These are phyloP conservation scores for Drosophila mojavensis DNA, from an alignment of 1,140 invertebrate genomes.

Conservation along the genomic window DNA sequence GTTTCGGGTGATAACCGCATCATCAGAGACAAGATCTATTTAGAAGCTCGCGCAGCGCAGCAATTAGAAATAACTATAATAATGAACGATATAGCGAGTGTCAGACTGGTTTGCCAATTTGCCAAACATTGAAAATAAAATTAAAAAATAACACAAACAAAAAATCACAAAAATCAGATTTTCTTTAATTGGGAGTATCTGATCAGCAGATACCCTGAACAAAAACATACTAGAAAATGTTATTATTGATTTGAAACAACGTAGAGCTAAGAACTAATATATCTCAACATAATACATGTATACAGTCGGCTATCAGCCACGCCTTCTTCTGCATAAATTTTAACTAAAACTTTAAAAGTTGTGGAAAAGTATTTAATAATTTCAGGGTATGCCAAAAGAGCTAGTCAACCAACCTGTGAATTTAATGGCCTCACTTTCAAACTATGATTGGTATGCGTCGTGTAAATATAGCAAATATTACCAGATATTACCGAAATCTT, in stretches of 20 bases:
- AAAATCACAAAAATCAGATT: too few relatives aligned
- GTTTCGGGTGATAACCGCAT: constrained; percentile 38
- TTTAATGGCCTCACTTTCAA: constrained; percentile 58
- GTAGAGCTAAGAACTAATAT: too few relatives aligned
- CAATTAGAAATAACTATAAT: constrained; percentile 51
- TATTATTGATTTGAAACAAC: too few relatives aligned
- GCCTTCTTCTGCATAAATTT: too few relatives aligned
- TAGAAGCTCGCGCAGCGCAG: constrained; percentile 1
- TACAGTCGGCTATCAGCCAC: too few relatives aligned
- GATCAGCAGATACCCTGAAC: too few relatives aligned
- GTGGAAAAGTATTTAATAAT: too few relatives aligned
- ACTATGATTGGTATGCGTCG: constrained; percentile 41
- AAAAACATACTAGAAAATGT: too few relatives aligned
- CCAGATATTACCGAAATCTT: constrained; percentile 40
- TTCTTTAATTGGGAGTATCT: too few relatives aligned
- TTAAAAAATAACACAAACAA: constrained; percentile 10
- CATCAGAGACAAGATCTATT: constrained; percentile 30
- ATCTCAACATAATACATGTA: too few relatives aligned
- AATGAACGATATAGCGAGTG: constrained; percentile 46
- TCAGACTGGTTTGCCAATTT: constrained; percentile 58
- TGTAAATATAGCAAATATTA: constrained; percentile 38
- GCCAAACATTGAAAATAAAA: constrained; percentile 6
- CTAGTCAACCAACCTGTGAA: constrained; percentile 22
- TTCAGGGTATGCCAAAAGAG: not conserved
- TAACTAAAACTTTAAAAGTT: too few relatives aligned